Evolutionary conservation across 2,113 vertebrate genomes (phyloP).

Genomic region (Phalacrocorax pelagicus): DNA sequence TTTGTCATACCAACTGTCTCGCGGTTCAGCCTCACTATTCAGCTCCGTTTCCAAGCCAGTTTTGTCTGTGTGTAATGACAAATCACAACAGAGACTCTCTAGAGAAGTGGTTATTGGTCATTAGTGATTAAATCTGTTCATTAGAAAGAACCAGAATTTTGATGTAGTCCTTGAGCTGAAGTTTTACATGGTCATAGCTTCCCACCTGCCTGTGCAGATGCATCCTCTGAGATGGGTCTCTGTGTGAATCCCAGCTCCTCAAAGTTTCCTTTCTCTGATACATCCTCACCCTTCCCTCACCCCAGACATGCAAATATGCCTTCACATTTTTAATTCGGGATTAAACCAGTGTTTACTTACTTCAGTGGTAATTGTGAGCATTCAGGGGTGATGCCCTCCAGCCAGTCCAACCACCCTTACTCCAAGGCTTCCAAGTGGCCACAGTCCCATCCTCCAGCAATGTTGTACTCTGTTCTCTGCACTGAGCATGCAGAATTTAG

Average conservation of each 20-base stretch:
- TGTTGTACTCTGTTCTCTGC: not conserved
- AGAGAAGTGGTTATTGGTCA: not conserved
- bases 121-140: not conserved
- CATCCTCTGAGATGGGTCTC: not conserved
- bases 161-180: not conserved
- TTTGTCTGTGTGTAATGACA: not conserved
- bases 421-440: not conserved
- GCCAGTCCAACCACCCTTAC: not conserved
- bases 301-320: not conserved
- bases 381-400: not conserved
- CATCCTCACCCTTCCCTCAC: not conserved
- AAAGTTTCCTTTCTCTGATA: not conserved
- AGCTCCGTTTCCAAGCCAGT: not conserved
- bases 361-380: not conserved
- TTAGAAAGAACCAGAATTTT: not conserved
- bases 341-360: not conserved
- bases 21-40: not conserved
- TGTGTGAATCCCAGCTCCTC: not conserved
- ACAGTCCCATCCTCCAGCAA: not conserved
- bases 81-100: not conserved
- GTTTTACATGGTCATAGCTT: not conserved
- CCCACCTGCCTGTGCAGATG: not conserved
- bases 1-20: not conserved
- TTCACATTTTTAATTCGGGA: not conserved
- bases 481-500: not conserved